A percentile compares a stretch with the other conserved stretches of the same genome.
phyloP scores from a whole-genome alignment of 1,140 invertebrate species.

The Antheraea pernyi region DNA sequence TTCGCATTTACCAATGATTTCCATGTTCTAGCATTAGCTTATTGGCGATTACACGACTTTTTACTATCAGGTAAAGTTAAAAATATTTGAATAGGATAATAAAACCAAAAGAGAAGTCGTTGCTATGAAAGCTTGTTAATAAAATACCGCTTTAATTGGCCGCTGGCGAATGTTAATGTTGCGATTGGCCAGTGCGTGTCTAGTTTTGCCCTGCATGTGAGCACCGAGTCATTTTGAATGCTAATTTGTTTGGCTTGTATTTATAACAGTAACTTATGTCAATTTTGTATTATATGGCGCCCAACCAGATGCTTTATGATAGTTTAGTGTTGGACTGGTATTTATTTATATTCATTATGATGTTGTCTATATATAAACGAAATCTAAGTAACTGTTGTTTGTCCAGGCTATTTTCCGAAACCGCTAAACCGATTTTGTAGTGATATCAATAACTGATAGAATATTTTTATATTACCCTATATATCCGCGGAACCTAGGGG shows the following conservation, averaged over 20 bases:
- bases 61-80: no score
- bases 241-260: slow-evolving; percentile 32
- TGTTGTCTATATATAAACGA: no score
- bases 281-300: slow-evolving; percentile 24
- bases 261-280: slow-evolving; percentile 36
- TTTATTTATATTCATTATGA: neutral
- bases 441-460: no score
- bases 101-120: neutral
- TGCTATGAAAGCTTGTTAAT: neutral
- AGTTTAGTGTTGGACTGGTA: neutral
- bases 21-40: no score
- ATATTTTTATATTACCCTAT: no score
- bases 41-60: no score
- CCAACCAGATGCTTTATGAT: slow-evolving; percentile 13
- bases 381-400: no score
- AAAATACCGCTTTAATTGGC: neutral
- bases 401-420: no score
- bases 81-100: neutral
- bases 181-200: slow-evolving; percentile 20
- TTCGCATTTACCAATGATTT: no score
- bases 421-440: no score
- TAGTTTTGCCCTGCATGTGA: slow-evolving; percentile 19
- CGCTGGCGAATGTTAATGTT: slow-evolving; percentile 18
- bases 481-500: no score
- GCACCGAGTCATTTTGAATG: slow-evolving; percentile 31